Evolutionary conservation across 2,113 vertebrate genomes (phyloP).

Genomic region (Trematocara macrostoma): DNA sequence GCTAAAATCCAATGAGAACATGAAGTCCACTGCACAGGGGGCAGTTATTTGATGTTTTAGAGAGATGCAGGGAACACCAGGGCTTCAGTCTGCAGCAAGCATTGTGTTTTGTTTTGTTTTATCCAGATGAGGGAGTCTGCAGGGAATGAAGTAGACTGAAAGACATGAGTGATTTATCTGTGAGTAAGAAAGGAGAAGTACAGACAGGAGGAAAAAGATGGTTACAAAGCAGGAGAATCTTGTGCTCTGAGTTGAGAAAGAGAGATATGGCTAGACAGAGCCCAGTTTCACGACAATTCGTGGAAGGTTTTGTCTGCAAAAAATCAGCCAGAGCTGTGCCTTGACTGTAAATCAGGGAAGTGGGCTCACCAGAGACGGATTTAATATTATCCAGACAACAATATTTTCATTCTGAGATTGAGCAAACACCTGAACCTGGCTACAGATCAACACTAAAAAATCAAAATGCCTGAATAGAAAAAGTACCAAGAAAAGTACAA

Average conservation of each 20-base stretch:
- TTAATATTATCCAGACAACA: neutral
- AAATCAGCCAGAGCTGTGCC: neutral
- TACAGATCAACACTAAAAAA: neutral
- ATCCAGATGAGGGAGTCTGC: neutral
- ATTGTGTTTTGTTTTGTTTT: neutral
- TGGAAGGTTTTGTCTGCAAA: neutral
- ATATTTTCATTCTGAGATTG: neutral
- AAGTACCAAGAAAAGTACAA: neutral
- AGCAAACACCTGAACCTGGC: neutral
- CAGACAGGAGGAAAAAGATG: neutral
- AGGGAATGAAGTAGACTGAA: neutral
- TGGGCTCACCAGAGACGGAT: neutral
- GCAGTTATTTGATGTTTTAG: conserved; percentile 1
- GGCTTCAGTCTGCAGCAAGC: neutral
- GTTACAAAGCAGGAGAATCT: neutral
- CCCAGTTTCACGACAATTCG: neutral
- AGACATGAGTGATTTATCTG: neutral
- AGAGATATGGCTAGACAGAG: neutral
- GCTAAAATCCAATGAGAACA: conserved; percentile 24
- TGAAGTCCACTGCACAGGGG: neutral
- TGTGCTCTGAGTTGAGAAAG: neutral
- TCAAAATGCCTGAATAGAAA: neutral
- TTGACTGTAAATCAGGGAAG: neutral
- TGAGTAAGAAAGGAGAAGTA: neutral
- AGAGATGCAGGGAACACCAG: neutral